phyloP scores from a whole-genome alignment of 2,113 vertebrate genomes.

The Rhynchopsitta pachyrhyncha region DNA sequence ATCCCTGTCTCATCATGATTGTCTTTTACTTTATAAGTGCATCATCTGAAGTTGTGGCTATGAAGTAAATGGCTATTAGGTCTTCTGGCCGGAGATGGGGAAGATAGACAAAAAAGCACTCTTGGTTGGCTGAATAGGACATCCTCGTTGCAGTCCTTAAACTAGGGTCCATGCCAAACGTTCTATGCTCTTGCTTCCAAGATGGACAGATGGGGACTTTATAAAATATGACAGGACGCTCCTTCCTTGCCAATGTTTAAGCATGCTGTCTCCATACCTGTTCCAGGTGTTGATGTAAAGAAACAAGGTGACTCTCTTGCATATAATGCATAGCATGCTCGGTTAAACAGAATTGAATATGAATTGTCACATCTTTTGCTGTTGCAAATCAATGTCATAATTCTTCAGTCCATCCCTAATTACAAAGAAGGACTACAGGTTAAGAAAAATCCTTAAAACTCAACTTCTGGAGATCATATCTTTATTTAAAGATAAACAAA shows the following conservation, averaged over 20 bases:
- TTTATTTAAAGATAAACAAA: background rate
- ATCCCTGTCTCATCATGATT: background rate
- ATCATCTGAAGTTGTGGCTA: background rate
- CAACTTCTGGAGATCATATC: background rate
- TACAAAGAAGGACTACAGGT: background rate
- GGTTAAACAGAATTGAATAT: background rate
- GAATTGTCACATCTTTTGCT: background rate
- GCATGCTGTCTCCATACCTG: background rate
- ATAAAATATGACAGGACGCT: background rate
- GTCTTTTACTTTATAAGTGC: background rate
- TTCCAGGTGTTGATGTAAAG: slow-evolving; percentile 38
- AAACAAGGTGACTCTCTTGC: slow-evolving; percentile 12
- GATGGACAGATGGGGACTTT: slow-evolving; percentile 1
- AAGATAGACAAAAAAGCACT: background rate
- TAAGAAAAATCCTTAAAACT: background rate
- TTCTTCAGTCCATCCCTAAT: background rate
- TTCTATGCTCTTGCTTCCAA: background rate
- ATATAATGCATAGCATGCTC: background rate
- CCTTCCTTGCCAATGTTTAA: slow-evolving; percentile 17
- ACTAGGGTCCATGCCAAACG: background rate
- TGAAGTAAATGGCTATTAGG: background rate
- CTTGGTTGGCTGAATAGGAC: background rate
- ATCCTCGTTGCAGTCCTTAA: background rate
- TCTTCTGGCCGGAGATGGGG: background rate
- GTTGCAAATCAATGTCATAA: background rate